Base-by-base conservation (phyloP, 2,113 vertebrate genomes). In the Pycnonotus jocosus region DNA sequence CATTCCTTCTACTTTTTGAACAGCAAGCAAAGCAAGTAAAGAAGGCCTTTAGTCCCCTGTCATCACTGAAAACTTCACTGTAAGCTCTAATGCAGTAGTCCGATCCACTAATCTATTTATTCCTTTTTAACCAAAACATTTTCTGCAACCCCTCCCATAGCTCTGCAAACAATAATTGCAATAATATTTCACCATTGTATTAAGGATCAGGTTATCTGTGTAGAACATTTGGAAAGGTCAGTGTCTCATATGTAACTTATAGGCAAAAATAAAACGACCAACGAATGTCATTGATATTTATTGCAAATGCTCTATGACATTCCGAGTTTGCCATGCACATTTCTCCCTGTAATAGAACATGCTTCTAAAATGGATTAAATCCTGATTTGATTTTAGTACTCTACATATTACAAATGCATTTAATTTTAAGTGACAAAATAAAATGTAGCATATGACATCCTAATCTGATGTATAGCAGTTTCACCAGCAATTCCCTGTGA, bases 381-480 rank as follows among this genome's bases (percentile, higher is more conserved):
- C 56, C 74, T 93, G 66, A 92, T 96, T 93, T 96, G 78, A 91
- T 97, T 97, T 97, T 96, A 95, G 83, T 92, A 90, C 81, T 93
- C 74, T 93, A 88, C 64, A 31, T 92, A 95, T 96, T 95, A 95
- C 83, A 95, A 95, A 96, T 91, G 93, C 86, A 96, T 97, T 97
- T 97, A 96, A 95, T 96, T 97, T 96, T 93, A 96, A 83, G 85
- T 97, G 96, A 90, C 93, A 95, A 90, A 93, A 92, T 96, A 96
- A 97, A 96, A 96, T 92, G 78, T 92, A 95, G 90, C 80, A 69
- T 70, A 76, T 91, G 94, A 94, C 90, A 93, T 12, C 45, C 45
- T 58, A 65, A 85, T 77, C 79, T 97, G 94, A 95, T 81, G 69
- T 86, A 91, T 70, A 81, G 83, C 64, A 57, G 42, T 66, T 92